Percentiles rank a stretch among this genome's conserved stretches.
Conservation (phyloP, 1,140 invertebrate species). For the Oscheius sp. region DNA sequence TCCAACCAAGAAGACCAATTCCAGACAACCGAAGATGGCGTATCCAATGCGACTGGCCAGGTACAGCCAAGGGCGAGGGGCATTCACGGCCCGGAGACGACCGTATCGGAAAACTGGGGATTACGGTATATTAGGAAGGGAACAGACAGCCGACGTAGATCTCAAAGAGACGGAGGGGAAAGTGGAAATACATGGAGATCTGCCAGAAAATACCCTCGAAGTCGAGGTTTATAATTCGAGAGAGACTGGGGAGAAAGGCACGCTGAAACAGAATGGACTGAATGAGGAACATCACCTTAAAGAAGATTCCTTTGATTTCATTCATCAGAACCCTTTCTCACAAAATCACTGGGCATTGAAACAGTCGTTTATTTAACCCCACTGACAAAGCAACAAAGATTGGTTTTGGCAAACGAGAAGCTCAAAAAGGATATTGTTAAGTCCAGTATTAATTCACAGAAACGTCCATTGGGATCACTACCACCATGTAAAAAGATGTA, state of each 20-base stretch:
- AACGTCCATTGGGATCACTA: too few relatives aligned
- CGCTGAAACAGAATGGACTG: constrained; percentile 15
- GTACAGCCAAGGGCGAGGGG: constrained; percentile 18
- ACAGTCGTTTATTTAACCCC: background rate
- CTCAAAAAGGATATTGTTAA: too few relatives aligned
- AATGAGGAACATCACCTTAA: background rate
- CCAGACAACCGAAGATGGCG: constrained; percentile 26
- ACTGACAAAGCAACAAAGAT: too few relatives aligned
- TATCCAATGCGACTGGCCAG: constrained; percentile 20
- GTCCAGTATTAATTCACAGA: too few relatives aligned
- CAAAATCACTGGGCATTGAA: too few relatives aligned
- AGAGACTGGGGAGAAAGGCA: constrained; percentile 36
- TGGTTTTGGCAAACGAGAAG: too few relatives aligned
- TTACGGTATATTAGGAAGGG: background rate
- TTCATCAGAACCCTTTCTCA: too few relatives aligned
- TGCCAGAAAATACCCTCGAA: constrained; percentile 39
- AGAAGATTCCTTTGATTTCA: too few relatives aligned
- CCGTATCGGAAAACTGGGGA: constrained; percentile 28
- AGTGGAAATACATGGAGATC: constrained; percentile 35
- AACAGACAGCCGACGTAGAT: constrained; percentile 34
- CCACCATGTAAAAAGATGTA: too few relatives aligned
- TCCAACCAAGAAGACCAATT: constrained; percentile 35
- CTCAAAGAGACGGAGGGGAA: constrained; percentile 35
- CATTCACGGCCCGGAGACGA: constrained; percentile 18
- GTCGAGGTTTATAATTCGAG: constrained; percentile 37